These are phyloP conservation scores for Oreotrochilus melanogaster DNA, from an alignment of 2,113 vertebrate genomes.

Conservation along the genomic window DNA sequence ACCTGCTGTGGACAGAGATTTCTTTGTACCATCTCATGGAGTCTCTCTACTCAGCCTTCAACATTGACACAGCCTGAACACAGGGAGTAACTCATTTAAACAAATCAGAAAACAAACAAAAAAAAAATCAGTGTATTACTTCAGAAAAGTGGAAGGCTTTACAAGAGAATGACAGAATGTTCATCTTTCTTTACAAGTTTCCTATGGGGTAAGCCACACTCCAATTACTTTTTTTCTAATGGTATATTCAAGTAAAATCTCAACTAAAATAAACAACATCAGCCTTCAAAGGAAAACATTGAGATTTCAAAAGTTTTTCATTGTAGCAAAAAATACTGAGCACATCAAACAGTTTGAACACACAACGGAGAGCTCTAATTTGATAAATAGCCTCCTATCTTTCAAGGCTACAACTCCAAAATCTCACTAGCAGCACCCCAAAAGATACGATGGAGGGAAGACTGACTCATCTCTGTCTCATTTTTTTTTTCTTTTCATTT, in stretches of 20 bases:
- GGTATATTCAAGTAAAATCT: not conserved
- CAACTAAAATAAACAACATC: slow-evolving; percentile 33
- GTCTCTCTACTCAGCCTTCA: not conserved
- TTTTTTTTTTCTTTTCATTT: slow-evolving; percentile 1
- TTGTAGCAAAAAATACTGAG: not conserved
- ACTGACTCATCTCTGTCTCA: not conserved
- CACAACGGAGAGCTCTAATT: slow-evolving; percentile 12
- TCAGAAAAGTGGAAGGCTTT: not conserved
- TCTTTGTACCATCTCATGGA: not conserved
- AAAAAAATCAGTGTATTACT: not conserved
- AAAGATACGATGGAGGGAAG: not conserved
- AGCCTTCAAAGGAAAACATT: slow-evolving; percentile 25
- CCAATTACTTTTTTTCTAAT: not conserved
- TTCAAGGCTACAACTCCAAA: not conserved
- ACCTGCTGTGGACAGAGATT: not conserved
- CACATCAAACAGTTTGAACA: slow-evolving; percentile 14
- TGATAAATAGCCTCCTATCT: slow-evolving; percentile 27
- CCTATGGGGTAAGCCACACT: not conserved
- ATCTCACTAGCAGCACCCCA: not conserved
- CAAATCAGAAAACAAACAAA: not conserved
- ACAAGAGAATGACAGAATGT: not conserved
- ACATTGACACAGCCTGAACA: not conserved
- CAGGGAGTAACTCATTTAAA: not conserved
- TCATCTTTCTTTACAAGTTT: not conserved
- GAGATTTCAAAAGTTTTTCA: slow-evolving; percentile 16